Evolutionary conservation across 2,797 vertebrate genomes (phyloP).

Genomic region (Bovichtus diacanthus): DNA sequence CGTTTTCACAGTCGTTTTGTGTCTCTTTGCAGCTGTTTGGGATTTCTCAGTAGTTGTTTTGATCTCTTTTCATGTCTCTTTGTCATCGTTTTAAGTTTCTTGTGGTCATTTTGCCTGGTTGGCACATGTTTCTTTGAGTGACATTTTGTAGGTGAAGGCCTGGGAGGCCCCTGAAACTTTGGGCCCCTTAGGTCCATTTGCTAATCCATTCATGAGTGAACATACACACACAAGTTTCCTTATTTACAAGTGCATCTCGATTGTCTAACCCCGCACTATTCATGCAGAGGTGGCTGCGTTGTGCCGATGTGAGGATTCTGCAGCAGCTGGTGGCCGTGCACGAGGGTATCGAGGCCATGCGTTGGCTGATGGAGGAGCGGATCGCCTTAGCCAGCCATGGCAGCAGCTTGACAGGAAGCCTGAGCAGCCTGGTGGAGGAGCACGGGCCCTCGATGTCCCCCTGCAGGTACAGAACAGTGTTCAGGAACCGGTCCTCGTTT

Average conservation of each 20-base stretch:
- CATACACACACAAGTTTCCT: background rate
- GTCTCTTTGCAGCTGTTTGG: too few relatives aligned
- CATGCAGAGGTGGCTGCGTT: constrained; percentile 87
- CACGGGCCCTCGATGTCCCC: constrained; percentile 24
- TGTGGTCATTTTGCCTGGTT: too few relatives aligned
- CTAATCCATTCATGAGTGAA: too few relatives aligned
- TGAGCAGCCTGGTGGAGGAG: constrained; percentile 89
- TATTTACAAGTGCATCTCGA: background rate
- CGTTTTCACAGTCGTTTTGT: too few relatives aligned
- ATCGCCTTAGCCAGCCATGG: constrained; percentile 83
- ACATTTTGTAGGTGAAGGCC: too few relatives aligned
- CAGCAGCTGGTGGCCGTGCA: constrained; percentile 91
- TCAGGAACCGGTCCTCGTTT: background rate
- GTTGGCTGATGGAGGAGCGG: constrained; percentile 91
- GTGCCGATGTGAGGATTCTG: constrained; percentile 90
- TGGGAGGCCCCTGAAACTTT: too few relatives aligned
- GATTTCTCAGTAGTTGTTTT: too few relatives aligned
- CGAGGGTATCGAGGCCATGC: constrained; percentile 92
- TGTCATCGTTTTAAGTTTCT: too few relatives aligned
- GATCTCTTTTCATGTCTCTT: too few relatives aligned
- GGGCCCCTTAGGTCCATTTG: too few relatives aligned
- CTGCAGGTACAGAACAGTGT: constrained; percentile 49
- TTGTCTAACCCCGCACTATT: background rate
- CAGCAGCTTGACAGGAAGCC: constrained; percentile 92
- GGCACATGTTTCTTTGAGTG: too few relatives aligned